A percentile compares a stretch with the other conserved stretches of the same genome.
phyloP scores from a whole-genome alignment of 2,113 vertebrate species.

The Delphinus delphis region DNA sequence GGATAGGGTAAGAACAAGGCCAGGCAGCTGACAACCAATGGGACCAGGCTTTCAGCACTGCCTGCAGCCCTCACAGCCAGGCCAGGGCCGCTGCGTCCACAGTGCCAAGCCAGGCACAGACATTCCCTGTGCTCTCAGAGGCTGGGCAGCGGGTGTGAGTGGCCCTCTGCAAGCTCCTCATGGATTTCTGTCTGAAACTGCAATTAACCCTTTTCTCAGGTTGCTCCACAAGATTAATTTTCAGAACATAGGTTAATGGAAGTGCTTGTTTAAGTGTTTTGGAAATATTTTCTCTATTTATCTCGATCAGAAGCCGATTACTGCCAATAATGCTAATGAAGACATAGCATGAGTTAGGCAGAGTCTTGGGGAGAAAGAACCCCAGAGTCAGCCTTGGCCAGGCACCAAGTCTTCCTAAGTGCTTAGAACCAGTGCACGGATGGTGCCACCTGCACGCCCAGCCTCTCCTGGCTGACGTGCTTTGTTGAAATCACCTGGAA shows the following conservation, averaged over 20 bases:
- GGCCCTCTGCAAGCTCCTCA: slow-evolving; percentile 65
- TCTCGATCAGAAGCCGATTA: slow-evolving; percentile 78
- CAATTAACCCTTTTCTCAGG: slow-evolving; percentile 78
- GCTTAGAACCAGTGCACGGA: not conserved
- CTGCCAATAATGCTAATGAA: slow-evolving; percentile 72
- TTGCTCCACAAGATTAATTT: slow-evolving; percentile 79
- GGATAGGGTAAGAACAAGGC: not conserved
- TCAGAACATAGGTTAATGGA: slow-evolving; percentile 79
- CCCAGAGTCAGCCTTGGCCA: fast-evolving
- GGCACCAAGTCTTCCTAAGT: not conserved
- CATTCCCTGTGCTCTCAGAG: not conserved
- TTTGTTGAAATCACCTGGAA: not conserved
- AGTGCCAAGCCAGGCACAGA: not conserved
- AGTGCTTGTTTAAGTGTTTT: slow-evolving; percentile 68
- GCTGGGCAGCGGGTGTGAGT: fast-evolving
- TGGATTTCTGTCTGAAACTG: slow-evolving; percentile 67
- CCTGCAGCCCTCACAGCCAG: fast-evolving
- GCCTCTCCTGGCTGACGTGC: not conserved
- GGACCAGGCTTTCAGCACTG: fast-evolving
- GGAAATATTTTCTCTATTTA: slow-evolving; percentile 83
- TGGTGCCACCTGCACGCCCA: not conserved
- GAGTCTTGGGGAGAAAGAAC: not conserved
- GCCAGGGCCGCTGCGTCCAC: not conserved
- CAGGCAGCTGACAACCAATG: not conserved
- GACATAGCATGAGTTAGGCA: slow-evolving; percentile 30